Evolutionary conservation across 1,140 invertebrate species (phyloP), one percentile per base, ranked within the genome.

Genomic region (Drosophila sechellia): DNA sequence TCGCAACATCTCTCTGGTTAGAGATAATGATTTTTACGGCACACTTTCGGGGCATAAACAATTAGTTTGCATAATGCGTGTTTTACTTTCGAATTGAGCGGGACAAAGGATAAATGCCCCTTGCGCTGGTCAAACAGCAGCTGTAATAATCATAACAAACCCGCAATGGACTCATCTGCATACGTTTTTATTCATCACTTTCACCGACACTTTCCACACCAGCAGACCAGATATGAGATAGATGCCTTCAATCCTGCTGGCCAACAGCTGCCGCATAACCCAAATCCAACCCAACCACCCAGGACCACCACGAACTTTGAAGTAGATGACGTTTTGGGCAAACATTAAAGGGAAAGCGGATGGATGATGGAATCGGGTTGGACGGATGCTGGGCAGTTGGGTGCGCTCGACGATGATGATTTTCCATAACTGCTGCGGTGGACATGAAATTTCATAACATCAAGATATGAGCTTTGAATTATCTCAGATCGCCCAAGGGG

Each of bases 401-500:
- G 56, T 15, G 20, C 54, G 68, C 64, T 56, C 50, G 37, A 39
- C 4, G 42, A 45, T 20, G 71, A 83, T 77, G 78, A 45, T 69
- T 80, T 74, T 71, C 57, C 59, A 69, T 72, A 77, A 70, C 50
- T 55, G 52, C 43, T 53, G 72, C 58, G 74, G 55, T 77, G 63
- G 73, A 77, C 73, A 59, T 59, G 60, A 79, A 72, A 71, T 79
- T 76, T 79, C 71, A 77, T 83, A 83, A 79, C 63, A 87, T 87
- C 84, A 61, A 90, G 84, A 90, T 89, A 89, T 84, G 80, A 89
- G 84, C 77, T 90, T 89, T 89, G 77, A 78, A 90, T 90, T 89
- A 80, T 87, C 66, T 58, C 17, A 31, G 54, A 64, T 71, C 40
- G 66, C 74, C 50, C 53, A 4, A 11, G 15, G 55, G 65, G 72